These are phyloP conservation scores for Micropoecilia bifurca DNA, from an alignment of 2,797 vertebrate genomes.

Conservation along the genomic window DNA sequence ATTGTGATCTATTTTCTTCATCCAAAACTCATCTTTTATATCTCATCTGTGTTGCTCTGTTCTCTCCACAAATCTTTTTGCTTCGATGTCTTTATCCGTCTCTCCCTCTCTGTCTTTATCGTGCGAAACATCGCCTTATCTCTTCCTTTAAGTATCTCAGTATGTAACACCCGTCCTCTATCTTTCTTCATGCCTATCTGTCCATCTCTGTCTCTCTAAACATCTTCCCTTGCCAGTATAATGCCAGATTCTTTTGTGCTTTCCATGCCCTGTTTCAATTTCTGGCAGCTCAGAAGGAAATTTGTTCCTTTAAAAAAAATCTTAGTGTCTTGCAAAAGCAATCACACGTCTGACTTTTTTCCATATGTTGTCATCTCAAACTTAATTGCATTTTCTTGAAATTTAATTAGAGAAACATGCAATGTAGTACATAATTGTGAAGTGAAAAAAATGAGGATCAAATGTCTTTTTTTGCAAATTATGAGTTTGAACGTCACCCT, in stretches of 20 bases:
- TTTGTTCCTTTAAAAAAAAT: not conserved
- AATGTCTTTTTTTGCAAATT: not conserved
- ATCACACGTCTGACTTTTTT: not conserved
- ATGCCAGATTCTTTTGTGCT: conserved; percentile 4
- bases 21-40: conserved; percentile 24
- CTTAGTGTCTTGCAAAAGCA: not conserved
- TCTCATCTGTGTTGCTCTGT: conserved; percentile 32
- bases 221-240: conserved; percentile 41
- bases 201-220: conserved; percentile 61
- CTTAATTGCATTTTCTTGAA: not conserved
- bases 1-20: conserved; percentile 8
- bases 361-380: not conserved
- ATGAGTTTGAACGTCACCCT: not conserved
- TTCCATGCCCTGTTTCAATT: conserved; percentile 7
- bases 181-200: conserved; percentile 49
- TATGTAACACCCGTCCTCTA: conserved; percentile 54
- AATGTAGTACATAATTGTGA: not conserved
- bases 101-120: conserved; percentile 64
- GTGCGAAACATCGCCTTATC: conserved; percentile 58
- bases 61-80: conserved; percentile 54
- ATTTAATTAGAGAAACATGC: not conserved
- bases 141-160: conserved; percentile 58
- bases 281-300: conserved; percentile 32
- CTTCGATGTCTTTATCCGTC: conserved; percentile 56
- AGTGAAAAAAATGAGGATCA: not conserved